Evolutionary conservation across 2,888 invertebrate genomes (phyloP).

Genomic region (Endomychus coccineus): DNA sequence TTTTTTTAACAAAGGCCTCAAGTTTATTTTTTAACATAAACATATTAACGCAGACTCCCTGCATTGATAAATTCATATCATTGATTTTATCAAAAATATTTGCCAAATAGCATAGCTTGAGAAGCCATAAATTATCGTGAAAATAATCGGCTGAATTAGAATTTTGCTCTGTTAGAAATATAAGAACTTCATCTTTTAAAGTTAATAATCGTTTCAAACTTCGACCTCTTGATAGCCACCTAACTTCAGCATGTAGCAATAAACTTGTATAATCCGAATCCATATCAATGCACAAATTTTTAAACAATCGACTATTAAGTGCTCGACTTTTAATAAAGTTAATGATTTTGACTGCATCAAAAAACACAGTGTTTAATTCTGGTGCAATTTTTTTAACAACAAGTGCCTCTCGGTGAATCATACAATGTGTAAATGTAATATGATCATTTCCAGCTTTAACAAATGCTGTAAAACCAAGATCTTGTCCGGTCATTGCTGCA

Average conservation of each 20-base stretch:
- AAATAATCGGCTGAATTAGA: constrained; percentile 2
- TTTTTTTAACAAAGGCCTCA: constrained; percentile 5
- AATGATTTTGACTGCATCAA: constrained; percentile 22
- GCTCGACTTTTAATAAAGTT: constrained; percentile 22
- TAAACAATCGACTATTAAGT: constrained; percentile 22
- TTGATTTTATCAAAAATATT: constrained; percentile 10
- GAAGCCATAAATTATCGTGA: constrained; percentile 7
- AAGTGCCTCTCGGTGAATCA: constrained; percentile 24
- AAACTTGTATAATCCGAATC: constrained; percentile 22
- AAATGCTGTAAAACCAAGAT: constrained; percentile 13
- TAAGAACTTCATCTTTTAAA: constrained; percentile 21
- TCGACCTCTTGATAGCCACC: constrained; percentile 24
- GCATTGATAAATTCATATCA: constrained; percentile 8
- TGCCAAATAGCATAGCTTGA: constrained; percentile 12
- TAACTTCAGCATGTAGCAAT: constrained; percentile 25
- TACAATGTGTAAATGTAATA: constrained; percentile 21
- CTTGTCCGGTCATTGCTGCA: constrained; percentile 11
- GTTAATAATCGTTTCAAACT: constrained; percentile 20
- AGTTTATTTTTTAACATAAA: constrained; percentile 5
- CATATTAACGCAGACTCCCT: constrained; percentile 2
- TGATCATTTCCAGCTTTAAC: constrained; percentile 8
- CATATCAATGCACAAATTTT: constrained; percentile 20
- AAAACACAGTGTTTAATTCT: constrained; percentile 22
- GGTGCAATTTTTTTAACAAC: constrained; percentile 22
- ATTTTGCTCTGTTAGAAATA: constrained; percentile 21